Evolutionary conservation across 53 echinoderm and acorn worm species (phyloP).

Genomic region (Mesocentrotus franciscanus): DNA sequence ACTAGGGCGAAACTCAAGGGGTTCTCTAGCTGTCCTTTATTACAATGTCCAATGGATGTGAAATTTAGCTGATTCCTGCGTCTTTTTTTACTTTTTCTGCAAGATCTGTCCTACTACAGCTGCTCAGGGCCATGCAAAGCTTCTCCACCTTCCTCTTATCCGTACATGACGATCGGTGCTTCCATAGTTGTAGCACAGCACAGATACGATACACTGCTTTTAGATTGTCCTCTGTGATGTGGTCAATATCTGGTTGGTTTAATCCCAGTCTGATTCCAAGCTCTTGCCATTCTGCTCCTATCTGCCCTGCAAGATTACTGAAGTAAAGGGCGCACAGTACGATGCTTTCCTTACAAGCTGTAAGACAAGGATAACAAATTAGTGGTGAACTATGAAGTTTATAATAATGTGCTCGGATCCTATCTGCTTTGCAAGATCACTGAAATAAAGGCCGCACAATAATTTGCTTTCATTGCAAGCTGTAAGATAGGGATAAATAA

Average conservation of each 20-base stretch:
- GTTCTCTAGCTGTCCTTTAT: no score
- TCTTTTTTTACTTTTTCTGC: background rate
- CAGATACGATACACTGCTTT: background rate
- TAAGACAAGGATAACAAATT: background rate
- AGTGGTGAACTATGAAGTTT: no score
- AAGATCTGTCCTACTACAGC: constrained; percentile 7
- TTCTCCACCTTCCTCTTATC: background rate
- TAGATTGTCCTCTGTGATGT: background rate
- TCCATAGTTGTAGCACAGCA: constrained; percentile 40
- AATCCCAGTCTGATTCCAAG: constrained; percentile 34
- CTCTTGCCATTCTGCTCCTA: background rate
- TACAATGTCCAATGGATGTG: background rate
- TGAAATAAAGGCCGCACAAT: no score
- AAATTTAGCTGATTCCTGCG: constrained; percentile 15
- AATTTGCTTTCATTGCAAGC: no score
- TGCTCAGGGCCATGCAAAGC: background rate
- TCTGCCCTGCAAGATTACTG: constrained; percentile 33
- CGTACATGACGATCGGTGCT: background rate
- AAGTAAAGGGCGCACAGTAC: constrained; percentile 7
- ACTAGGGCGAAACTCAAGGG: no score
- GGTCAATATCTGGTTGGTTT: constrained; percentile 45
- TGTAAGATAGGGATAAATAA: no score
- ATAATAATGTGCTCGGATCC: no score
- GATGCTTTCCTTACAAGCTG: background rate
- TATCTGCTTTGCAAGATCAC: no score